Percentiles rank a stretch among this genome's conserved stretches.
Evolutionary conservation across 2,797 vertebrate species (phyloP).

Genomic region (Rallus crepitans): DNA sequence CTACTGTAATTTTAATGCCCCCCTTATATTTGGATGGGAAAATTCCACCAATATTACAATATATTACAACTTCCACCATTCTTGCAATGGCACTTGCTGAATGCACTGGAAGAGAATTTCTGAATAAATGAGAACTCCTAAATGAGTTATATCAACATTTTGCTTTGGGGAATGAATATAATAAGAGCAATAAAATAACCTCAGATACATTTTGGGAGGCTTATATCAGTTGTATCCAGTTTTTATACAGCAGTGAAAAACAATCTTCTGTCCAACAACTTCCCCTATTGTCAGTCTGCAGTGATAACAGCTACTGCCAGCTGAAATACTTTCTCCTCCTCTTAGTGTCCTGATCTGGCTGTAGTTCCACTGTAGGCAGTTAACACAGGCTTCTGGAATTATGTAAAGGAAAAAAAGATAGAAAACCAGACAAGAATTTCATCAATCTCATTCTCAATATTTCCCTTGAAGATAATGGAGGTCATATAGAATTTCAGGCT

Average conservation of each 20-base stretch:
- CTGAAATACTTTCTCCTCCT: conserved; percentile 33
- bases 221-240: conserved; percentile 58
- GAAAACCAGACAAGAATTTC: background rate
- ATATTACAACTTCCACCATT: conserved; percentile 35
- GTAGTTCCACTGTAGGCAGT: conserved; percentile 10
- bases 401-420: conserved; percentile 19
- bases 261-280: conserved; percentile 46
- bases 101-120: conserved; percentile 38
- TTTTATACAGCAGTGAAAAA: conserved; percentile 54
- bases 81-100: background rate
- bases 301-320: conserved; percentile 41
- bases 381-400: conserved; percentile 46
- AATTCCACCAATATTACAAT: conserved; percentile 39
- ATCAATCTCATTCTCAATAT: background rate
- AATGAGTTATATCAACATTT: conserved; percentile 56
- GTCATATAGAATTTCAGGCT: background rate
- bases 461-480: background rate
- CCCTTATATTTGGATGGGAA: conserved; percentile 1
- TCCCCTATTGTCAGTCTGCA: conserved; percentile 18
- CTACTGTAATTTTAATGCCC: conserved; percentile 19
- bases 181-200: conserved; percentile 63
- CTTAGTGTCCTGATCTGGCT: conserved; percentile 36
- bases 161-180: conserved; percentile 62
- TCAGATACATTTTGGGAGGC: conserved; percentile 27
- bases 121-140: conserved; percentile 58